These are phyloP conservation scores for Trogon surrucura DNA, from an alignment of 2,113 vertebrate species.

Conservation along the genomic window DNA sequence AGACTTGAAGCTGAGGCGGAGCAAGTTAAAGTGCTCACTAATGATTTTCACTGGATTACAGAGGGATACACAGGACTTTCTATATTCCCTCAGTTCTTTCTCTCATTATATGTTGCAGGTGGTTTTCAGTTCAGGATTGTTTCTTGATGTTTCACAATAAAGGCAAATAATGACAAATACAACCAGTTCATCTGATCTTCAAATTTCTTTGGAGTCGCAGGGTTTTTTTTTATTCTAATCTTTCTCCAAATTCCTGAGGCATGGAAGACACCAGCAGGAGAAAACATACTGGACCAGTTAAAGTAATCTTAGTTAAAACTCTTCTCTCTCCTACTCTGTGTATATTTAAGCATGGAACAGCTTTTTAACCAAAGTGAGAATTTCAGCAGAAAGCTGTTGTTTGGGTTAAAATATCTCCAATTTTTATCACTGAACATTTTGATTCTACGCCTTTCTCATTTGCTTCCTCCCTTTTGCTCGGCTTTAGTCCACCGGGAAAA, in stretches of 20 bases:
- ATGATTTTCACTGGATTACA: not conserved
- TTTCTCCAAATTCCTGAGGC: not conserved
- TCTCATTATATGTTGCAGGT: not conserved
- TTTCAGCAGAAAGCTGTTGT: slow-evolving; percentile 58
- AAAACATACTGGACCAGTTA: not conserved
- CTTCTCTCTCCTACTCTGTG: slow-evolving; percentile 19
- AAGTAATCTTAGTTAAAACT: not conserved
- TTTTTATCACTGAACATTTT: slow-evolving; percentile 36
- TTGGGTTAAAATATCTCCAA: slow-evolving; percentile 61
- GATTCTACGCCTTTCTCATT: slow-evolving; percentile 1
- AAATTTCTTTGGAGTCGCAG: not conserved
- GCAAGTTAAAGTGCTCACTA: not conserved
- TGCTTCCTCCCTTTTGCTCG: not conserved
- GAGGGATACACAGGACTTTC: not conserved
- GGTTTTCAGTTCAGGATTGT: not conserved
- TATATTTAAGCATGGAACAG: slow-evolving; percentile 2
- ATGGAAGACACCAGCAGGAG: not conserved
- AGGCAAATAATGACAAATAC: not conserved
- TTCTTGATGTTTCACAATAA: not conserved
- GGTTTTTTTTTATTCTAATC: not conserved
- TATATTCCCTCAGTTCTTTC: not conserved
- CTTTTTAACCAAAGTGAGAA: slow-evolving; percentile 33
- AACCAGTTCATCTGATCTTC: not conserved
- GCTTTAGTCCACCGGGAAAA: not conserved
- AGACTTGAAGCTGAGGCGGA: not conserved